Base-by-base conservation (phyloP, 2,797 vertebrate species). In the Merluccius polli region DNA sequence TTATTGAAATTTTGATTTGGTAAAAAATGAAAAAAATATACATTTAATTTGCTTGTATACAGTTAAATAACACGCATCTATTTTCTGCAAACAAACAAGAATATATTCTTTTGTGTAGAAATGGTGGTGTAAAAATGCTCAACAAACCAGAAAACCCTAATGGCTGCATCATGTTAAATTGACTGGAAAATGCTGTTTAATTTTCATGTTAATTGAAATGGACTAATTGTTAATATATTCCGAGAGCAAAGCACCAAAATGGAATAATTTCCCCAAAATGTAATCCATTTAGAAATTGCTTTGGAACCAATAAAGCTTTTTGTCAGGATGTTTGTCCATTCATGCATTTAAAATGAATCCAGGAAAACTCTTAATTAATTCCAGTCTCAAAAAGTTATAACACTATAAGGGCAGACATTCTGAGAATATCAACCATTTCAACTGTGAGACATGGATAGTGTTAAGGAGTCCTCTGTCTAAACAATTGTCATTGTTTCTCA, bases 171-270 rank as follows among this genome's bases (percentile, higher is more conserved):
- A 93, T 93, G 94, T 96, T 96, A 96, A 98, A 98, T 98, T 97
- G 96, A 94, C 95, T 95, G 96, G 96, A 98, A 98, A 97, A 98
- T 96, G 94, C 92, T 93, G 93, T 96, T 97, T 97, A 95, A 97
- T 97, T 95, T 95, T 97, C 94, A 96, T 97, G 96, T 96, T 95
- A 97, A 95, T 96, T 95, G 94, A 96, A 96, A 95, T 95, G 95
- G 94, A 95, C 95, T 96, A 97, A 97, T 96, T 97, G 95, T 96
- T 97, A 94, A 96, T 95, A 96, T 95, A 95, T 95, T 93, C 86
- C 74, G 88, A 93, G 92, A 89, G 90, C 89, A 91, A 91, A 92
- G 88, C 81, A 90, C 81, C 85, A 90, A 93, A 90, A 88, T 85
- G 82, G 83, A 92, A 92, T 88, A 82, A 87, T 89, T 91, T 90